These are phyloP conservation scores for Papilio xuthus DNA, from an alignment of 1,140 invertebrate genomes.

Conservation along the genomic window DNA sequence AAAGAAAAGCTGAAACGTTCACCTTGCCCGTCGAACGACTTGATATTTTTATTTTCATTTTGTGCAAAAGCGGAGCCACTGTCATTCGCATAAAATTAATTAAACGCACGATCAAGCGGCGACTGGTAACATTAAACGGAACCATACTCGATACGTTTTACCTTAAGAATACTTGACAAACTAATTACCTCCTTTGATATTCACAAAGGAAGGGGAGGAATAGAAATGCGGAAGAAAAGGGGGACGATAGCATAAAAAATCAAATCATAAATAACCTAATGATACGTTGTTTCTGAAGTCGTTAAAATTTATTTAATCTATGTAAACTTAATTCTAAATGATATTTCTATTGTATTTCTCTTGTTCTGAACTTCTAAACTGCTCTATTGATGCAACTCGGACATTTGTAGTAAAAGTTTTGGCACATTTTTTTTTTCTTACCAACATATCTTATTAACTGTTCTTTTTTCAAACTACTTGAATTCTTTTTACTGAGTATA, in stretches of 20 bases:
- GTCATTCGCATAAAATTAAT: neutral
- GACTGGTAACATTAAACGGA: neutral
- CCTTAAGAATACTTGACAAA: neutral
- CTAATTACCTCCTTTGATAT: neutral
- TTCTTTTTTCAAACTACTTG: no score
- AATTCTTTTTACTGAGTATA: neutral
- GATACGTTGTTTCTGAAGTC: no score
- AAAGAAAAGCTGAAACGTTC: neutral
- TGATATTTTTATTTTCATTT: neutral
- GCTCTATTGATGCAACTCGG: no score
- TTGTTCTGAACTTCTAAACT: no score
- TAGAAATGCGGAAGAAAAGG: neutral
- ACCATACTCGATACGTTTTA: neutral
- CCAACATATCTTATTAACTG: no score
- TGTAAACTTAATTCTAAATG: neutral
- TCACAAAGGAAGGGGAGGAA: neutral
- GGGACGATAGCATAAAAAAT: no score
- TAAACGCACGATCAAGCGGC: neutral
- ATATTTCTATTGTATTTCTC: neutral
- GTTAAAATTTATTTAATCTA: neutral
- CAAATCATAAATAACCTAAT: no score
- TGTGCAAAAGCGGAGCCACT: neutral
- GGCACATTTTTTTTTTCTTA: no score
- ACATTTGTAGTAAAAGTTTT: no score
- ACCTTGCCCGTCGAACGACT: neutral